Evolutionary conservation across 2,888 invertebrate genomes (phyloP).

Genomic region (Alviniconcha strummeri): DNA sequence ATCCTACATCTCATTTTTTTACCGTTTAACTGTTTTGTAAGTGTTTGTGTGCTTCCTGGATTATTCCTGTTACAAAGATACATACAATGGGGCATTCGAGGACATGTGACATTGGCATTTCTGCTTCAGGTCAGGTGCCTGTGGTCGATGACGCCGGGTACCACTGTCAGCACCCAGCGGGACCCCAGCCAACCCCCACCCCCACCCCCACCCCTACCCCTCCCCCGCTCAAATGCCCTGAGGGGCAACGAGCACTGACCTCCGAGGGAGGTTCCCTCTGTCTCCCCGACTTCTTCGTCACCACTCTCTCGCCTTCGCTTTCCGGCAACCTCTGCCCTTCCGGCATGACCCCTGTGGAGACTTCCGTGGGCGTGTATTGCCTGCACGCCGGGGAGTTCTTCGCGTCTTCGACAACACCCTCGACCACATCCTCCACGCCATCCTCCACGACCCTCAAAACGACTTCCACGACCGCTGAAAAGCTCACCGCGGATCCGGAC

Average conservation of each 20-base stretch:
- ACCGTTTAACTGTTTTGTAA: not conserved
- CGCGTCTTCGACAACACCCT: not conserved
- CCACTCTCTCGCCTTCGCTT: conserved; percentile 5
- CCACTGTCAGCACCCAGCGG: conserved; percentile 1
- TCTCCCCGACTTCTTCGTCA: not conserved
- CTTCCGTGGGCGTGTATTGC: conserved; percentile 13
- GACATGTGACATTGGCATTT: too few relatives aligned
- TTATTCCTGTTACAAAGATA: too few relatives aligned
- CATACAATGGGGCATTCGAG: too few relatives aligned
- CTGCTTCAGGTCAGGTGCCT: not conserved
- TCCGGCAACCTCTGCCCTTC: conserved; percentile 7
- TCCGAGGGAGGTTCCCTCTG: conserved; percentile 14
- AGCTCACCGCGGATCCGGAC: not conserved
- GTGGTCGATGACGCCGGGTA: not conserved
- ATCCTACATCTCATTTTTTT: not conserved
- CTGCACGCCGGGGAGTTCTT: not conserved
- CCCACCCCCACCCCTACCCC: not conserved
- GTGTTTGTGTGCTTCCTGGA: not conserved
- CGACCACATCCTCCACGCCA: too few relatives aligned
- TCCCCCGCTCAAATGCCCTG: not conserved
- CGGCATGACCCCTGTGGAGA: conserved; percentile 14
- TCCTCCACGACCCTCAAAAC: not conserved
- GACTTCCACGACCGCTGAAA: not conserved
- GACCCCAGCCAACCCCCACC: not conserved
- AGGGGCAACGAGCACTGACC: not conserved